Evolutionary conservation across 1,140 invertebrate species (phyloP), one percentile per base, ranked within the genome.

Genomic region (Eumaeus atala): DNA sequence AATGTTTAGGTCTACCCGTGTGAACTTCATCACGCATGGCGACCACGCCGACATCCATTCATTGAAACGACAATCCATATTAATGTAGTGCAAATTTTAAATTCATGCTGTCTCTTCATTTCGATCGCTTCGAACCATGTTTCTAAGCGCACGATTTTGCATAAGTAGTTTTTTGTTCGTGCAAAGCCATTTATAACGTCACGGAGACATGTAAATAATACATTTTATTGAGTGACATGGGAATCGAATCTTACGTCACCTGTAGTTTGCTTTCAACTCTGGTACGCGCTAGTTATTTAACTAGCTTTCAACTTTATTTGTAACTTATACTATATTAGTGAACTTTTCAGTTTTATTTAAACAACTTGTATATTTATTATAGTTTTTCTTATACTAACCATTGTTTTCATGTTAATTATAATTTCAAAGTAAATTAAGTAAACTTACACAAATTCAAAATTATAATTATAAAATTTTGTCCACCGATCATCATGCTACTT

Each of bases 41-140:
- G 72, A 78, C 74, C 81, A 81, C 77, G 81, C 18, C 72, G 59
- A 72, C 76, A 78, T 80, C 80, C 83, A 84, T 87, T 87, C 84
- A 87, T 87, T 81, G 84, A 84, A 87, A 84, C 81, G 66, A 76
- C 81, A 72, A 84, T 84, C 81, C 81, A 87, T 87, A 84, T 81
- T 84, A 84, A 87, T 87, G 81, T 77, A 81, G 74, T 82, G 75
- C 79, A 87, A 82, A 87, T 84, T 87, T 87, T 79, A 75, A 84
- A 87, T 87, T 87, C 84, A 87, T 67, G 79, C 72, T 76, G 74
- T 52, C 74, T 77, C 77, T 63, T 77, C 73, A 70, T 74, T 78
- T 84, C 77, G 79, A 80, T 84, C 77, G 70, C 73, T 67, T 74
- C 69, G 68, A 62, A 51, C 62, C 72, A 70, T 85, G 74, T 83